phyloP scores from a whole-genome alignment of 2,113 vertebrate species.

The Lagopus muta region DNA sequence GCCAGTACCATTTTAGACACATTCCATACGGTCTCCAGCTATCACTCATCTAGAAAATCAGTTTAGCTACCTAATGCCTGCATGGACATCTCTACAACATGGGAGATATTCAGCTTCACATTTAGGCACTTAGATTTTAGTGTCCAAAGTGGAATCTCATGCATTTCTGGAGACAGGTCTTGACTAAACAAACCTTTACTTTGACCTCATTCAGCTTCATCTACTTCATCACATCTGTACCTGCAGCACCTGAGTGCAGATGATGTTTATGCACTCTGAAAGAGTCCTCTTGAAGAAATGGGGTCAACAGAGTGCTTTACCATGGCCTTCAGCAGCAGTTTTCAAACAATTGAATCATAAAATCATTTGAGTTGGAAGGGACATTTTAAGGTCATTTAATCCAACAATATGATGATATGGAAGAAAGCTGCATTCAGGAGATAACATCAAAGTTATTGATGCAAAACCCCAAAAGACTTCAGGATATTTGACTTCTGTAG shows the following conservation, averaged over 20 bases:
- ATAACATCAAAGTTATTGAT: not conserved
- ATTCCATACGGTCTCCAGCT: not conserved
- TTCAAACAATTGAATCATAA: too few relatives aligned
- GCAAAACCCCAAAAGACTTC: not conserved
- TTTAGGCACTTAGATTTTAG: not conserved
- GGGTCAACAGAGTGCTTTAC: not conserved
- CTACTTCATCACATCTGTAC: not conserved
- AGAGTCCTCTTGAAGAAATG: not conserved
- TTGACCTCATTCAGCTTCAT: not conserved
- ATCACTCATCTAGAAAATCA: not conserved
- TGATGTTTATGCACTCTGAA: not conserved
- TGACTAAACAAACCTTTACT: not conserved
- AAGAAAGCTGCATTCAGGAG: not conserved
- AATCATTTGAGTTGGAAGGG: too few relatives aligned
- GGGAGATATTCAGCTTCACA: too few relatives aligned
- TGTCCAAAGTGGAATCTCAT: not conserved
- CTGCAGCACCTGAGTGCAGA: not conserved
- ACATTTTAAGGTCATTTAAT: too few relatives aligned
- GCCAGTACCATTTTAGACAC: not conserved
- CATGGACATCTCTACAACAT: too few relatives aligned
- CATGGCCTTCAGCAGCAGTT: not conserved
- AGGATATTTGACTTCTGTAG: not conserved
- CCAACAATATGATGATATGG: not conserved
- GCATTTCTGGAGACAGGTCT: not conserved
- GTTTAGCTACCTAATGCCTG: too few relatives aligned